Percentiles rank a stretch among this genome's conserved stretches.
Evolutionary conservation across 2,797 vertebrate species (phyloP).

Genomic region (Micromesistius poutassou): DNA sequence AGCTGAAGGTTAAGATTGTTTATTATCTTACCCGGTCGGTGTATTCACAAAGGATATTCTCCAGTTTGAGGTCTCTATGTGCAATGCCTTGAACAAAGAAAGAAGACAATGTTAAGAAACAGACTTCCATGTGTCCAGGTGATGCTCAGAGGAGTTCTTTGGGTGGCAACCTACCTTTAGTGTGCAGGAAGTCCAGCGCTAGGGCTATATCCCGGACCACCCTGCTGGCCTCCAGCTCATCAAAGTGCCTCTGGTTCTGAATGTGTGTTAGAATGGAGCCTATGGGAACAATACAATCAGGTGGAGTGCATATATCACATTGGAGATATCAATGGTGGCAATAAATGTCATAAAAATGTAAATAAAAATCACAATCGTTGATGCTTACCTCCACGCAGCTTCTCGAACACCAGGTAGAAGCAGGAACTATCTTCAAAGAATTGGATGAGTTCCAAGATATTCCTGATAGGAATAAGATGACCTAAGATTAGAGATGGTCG

Average conservation of each 20-base stretch:
- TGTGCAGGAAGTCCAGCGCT: conserved; percentile 94
- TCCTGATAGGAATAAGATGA: conserved; percentile 70
- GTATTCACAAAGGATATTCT: conserved; percentile 94
- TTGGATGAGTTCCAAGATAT: conserved; percentile 94
- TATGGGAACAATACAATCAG: conserved; percentile 43
- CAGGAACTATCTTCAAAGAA: conserved; percentile 92
- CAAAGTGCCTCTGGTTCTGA: conserved; percentile 90
- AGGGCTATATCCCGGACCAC: conserved; percentile 90
- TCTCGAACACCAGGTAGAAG: conserved; percentile 98
- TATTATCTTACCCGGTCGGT: conserved; percentile 78
- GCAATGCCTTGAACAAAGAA: conserved; percentile 83
- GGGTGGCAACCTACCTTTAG: conserved; percentile 78
- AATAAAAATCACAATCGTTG: conserved; percentile 5
- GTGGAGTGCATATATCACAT: not conserved
- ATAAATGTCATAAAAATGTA: not conserved
- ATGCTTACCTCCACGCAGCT: conserved; percentile 86
- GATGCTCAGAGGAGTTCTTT: not conserved
- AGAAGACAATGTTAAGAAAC: not conserved
- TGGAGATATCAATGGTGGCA: not conserved
- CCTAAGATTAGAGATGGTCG: not conserved
- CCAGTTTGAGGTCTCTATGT: conserved; percentile 93
- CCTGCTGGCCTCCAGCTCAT: conserved; percentile 91
- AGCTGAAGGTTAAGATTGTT: not conserved
- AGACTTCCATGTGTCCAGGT: not conserved
- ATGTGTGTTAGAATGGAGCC: conserved; percentile 94